Evolutionary conservation across 2,888 invertebrate genomes (phyloP).

Genomic region (Lithophane socia): DNA sequence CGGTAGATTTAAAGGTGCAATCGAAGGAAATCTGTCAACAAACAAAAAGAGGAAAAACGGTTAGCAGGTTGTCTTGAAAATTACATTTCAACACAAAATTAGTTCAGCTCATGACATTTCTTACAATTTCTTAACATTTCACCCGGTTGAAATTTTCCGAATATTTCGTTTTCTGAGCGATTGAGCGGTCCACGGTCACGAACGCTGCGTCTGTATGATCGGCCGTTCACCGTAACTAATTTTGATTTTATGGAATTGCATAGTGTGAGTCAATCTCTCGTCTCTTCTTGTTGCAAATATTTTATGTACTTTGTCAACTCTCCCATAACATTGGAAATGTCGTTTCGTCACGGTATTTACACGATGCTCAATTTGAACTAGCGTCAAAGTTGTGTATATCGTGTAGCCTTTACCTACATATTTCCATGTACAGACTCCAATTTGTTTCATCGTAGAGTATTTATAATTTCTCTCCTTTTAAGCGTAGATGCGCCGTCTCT

Average conservation of each 20-base stretch:
- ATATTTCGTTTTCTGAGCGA: slow-evolving; percentile 58
- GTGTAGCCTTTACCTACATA: slow-evolving; percentile 3
- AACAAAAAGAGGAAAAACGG: slow-evolving; percentile 1
- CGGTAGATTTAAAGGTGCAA: slow-evolving; percentile 16
- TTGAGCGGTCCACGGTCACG: slow-evolving; percentile 78
- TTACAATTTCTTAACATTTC: slow-evolving; percentile 42
- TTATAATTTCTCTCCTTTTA: slow-evolving; percentile 70
- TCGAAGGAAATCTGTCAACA: slow-evolving; percentile 22
- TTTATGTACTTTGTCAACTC: slow-evolving; percentile 53
- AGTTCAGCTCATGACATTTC: slow-evolving; percentile 46
- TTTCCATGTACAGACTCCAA: slow-evolving; percentile 22
- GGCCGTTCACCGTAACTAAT: slow-evolving; percentile 83
- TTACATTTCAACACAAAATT: slow-evolving; percentile 39
- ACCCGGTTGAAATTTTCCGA: slow-evolving; percentile 39
- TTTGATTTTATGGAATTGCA: slow-evolving; percentile 77
- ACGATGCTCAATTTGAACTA: slow-evolving; percentile 5
- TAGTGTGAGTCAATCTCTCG: slow-evolving; percentile 67
- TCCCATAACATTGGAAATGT: slow-evolving; percentile 55
- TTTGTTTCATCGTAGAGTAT: slow-evolving; percentile 32
- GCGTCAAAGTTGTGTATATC: neutral
- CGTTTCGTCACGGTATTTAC: slow-evolving; percentile 27
- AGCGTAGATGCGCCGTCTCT: slow-evolving; percentile 60
- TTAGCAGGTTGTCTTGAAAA: slow-evolving; percentile 18
- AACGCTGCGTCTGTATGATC: slow-evolving; percentile 68
- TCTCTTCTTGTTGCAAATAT: slow-evolving; percentile 62